These are phyloP conservation scores for Geopemphigus sp. DNA, from an alignment of 1,140 invertebrate genomes.

Conservation along the genomic window DNA sequence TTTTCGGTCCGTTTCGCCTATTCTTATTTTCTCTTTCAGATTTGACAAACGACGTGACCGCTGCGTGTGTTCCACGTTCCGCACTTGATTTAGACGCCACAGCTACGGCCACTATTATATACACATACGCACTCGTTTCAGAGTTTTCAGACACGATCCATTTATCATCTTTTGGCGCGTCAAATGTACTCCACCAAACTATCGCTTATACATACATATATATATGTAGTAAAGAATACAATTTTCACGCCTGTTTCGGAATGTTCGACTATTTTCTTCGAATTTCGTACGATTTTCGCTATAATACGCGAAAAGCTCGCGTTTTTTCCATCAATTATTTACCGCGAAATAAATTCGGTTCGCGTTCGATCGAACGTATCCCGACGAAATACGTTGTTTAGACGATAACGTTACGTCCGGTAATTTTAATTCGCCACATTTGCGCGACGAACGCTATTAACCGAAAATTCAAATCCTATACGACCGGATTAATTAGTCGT, in stretches of 20 bases:
- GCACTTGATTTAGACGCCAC: background rate
- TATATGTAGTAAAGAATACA: background rate
- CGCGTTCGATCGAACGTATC: no score
- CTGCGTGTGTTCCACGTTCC: background rate
- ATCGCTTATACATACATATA: no score
- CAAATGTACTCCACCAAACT: background rate
- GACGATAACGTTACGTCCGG: no score
- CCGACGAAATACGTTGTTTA: no score
- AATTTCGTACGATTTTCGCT: no score
- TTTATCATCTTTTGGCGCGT: background rate
- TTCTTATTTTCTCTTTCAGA: background rate
- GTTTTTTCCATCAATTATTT: no score
- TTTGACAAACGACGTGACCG: slow-evolving; percentile 5
- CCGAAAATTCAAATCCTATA: no score
- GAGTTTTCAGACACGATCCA: background rate
- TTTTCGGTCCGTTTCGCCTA: background rate
- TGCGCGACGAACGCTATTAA: no score
- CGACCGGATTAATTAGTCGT: no score
- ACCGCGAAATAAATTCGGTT: no score
- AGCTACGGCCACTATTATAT: background rate
- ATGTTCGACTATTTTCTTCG: background rate
- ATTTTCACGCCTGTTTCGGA: background rate
- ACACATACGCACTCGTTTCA: background rate
- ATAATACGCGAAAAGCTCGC: no score
- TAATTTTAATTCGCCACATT: no score